These are phyloP conservation scores for Zaprionus taronus DNA, from an alignment of 1,140 invertebrate species.

Conservation along the genomic window DNA sequence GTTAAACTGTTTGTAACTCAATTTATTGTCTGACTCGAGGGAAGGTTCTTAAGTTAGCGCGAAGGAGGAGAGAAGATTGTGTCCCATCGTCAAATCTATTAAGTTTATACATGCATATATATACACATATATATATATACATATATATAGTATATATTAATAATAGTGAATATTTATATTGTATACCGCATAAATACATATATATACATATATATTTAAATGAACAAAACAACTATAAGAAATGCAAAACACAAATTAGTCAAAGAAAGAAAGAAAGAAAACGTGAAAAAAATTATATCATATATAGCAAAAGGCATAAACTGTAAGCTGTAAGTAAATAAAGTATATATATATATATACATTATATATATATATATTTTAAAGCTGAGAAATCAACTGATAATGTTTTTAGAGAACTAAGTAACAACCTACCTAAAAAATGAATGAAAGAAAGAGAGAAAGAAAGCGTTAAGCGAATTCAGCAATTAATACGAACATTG, in stretches of 20 bases:
- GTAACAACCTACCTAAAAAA: slow-evolving; percentile 80
- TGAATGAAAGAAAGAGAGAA: slow-evolving; percentile 11
- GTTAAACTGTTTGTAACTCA: slow-evolving; percentile 67
- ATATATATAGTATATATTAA: slow-evolving; percentile 58
- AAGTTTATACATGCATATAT: slow-evolving; percentile 74
- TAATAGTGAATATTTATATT: slow-evolving; percentile 72
- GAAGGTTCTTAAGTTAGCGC: slow-evolving; percentile 65
- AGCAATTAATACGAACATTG: slow-evolving; percentile 35
- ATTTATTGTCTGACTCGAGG: slow-evolving; percentile 67
- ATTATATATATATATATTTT: slow-evolving; percentile 76
- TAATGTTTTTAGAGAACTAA: slow-evolving; percentile 77
- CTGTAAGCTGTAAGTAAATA: slow-evolving; percentile 31
- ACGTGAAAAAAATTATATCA: slow-evolving; percentile 37
- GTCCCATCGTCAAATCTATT: slow-evolving; percentile 80
- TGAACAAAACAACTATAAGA: slow-evolving; percentile 22
- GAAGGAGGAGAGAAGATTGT: slow-evolving; percentile 59
- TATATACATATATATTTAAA: slow-evolving; percentile 41
- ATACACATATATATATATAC: slow-evolving; percentile 50
- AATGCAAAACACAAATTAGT: slow-evolving; percentile 46
- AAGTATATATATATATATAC: slow-evolving; percentile 51
- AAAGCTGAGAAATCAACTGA: slow-evolving; percentile 70
- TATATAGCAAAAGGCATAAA: slow-evolving; percentile 59
- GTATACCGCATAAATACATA: slow-evolving; percentile 58
- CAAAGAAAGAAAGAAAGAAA: slow-evolving; percentile 30
- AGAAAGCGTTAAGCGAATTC: slow-evolving; percentile 35